Conservation (phyloP, 2,113 vertebrate genomes). For the Elephantulus edwardii region DNA sequence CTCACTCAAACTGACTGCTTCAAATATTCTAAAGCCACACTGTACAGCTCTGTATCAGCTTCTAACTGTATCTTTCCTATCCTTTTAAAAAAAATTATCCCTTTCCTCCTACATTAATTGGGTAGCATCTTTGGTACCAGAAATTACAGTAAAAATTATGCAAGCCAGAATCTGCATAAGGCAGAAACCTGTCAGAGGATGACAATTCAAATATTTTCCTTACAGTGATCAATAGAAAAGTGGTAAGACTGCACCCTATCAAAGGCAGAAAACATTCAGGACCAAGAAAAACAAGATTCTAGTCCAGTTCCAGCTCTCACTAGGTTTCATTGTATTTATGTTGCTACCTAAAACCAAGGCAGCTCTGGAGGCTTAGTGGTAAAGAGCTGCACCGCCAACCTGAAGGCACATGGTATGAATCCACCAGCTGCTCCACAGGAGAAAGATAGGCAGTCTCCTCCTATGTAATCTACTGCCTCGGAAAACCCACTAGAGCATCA, state of each 20-base stretch:
- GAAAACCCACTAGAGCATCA: no score
- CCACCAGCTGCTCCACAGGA: no score
- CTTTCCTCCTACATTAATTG: not conserved
- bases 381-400: no score
- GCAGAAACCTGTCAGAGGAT: not conserved
- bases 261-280: not conserved
- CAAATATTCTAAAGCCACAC: not conserved
- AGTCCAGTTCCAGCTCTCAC: not conserved
- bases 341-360: no score
- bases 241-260: not conserved
- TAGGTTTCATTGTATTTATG: not conserved
- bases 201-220: not conserved
- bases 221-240: not conserved
- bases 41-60: not conserved
- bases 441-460: no score
- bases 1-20: not conserved
- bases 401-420: no score
- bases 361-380: no score
- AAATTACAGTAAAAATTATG: not conserved
- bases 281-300: not conserved
- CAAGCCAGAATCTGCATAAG: not conserved
- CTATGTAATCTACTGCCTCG: no score
- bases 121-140: not conserved
- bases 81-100: no score
- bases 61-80: not conserved